Percentiles rank a stretch among this genome's conserved stretches.
phyloP scores from a whole-genome alignment of 2,113 vertebrate genomes.

The Dicerorhinus sumatrensis region DNA sequence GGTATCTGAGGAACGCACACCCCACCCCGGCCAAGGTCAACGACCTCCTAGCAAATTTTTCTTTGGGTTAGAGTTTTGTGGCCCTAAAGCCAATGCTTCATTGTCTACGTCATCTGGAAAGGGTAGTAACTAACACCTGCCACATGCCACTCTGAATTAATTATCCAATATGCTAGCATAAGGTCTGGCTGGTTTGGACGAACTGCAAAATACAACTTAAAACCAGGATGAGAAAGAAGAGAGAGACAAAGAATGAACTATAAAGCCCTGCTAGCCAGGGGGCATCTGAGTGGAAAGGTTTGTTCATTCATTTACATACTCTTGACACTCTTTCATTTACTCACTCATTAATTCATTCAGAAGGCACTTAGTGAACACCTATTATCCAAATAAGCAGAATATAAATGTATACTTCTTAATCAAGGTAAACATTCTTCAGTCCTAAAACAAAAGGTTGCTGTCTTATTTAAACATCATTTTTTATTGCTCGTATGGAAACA shows the following conservation, averaged over 20 bases:
- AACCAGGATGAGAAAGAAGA: not conserved
- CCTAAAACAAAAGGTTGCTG: not conserved
- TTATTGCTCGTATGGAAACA: not conserved
- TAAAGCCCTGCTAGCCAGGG: too few relatives aligned
- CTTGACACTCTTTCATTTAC: too few relatives aligned
- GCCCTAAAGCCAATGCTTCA: not conserved
- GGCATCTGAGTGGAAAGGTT: not conserved
- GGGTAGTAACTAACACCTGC: not conserved
- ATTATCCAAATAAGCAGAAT: not conserved
- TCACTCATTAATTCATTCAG: not conserved
- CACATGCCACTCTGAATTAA: not conserved
- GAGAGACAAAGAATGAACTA: not conserved
- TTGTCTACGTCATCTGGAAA: not conserved
- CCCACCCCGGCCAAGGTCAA: not conserved
- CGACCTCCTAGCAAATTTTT: not conserved
- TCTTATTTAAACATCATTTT: not conserved
- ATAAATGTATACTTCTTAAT: not conserved
- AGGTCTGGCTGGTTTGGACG: not conserved
- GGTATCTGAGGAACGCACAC: not conserved
- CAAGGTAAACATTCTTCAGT: not conserved
- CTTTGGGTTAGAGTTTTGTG: not conserved
- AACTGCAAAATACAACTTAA: not conserved
- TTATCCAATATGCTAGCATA: not conserved
- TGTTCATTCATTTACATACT: not conserved
- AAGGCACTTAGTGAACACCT: not conserved